Evolutionary conservation across 2,888 invertebrate species (phyloP), one percentile per base, ranked within the genome.

Genomic region (Liopterus haemorrhoidalis): DNA sequence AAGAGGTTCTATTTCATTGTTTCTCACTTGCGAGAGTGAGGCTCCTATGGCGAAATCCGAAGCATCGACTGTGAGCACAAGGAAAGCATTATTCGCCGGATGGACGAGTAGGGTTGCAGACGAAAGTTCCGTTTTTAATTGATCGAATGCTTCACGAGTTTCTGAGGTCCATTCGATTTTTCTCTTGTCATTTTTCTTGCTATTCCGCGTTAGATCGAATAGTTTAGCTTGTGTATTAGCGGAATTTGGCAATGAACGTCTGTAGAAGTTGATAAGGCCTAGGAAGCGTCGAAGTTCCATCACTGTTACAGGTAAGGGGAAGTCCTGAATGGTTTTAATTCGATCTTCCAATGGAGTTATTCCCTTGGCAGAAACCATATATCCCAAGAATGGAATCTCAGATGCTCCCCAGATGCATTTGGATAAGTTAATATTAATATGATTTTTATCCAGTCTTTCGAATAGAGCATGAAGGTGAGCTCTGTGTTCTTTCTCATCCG

Each of bases 11-110:
- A 59, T 57, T 1, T 36, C 5, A 46, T 37, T 3, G 51, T 30
- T 3, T 48, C 44, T 1, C 33, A 15, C 20, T 49, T 66, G 66
- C 25, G 67, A 62, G 3, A 68, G 39, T 0, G 56, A 59, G 2
- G 61, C 63, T 1, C 65, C 30, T 63, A 65, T 57, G 1, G 64
- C 59, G 1, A 27, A 45, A 21, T 64, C 60, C 0, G 64, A 66
- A 2, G 66, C 66, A 40, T 66, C 64, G 0, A 59, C 58, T 5
- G 20, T 38, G 3, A 44, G 22, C 22, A 27, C 24, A 18, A 41
- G 9, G 2, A 24, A 16, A 4, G 46, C 35, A n/a, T 20, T 28
- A 21, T 22, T 9, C 8, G 22, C 12, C 4, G 49, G 50, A 25
- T 50, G 42, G 3, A 30, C 62, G 49, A 67, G 43, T 0, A 64